A percentile compares a stretch with the other conserved stretches of the same genome.
phyloP scores from a whole-genome alignment of 2,888 invertebrate genomes.

The Dugesia japonica region DNA sequence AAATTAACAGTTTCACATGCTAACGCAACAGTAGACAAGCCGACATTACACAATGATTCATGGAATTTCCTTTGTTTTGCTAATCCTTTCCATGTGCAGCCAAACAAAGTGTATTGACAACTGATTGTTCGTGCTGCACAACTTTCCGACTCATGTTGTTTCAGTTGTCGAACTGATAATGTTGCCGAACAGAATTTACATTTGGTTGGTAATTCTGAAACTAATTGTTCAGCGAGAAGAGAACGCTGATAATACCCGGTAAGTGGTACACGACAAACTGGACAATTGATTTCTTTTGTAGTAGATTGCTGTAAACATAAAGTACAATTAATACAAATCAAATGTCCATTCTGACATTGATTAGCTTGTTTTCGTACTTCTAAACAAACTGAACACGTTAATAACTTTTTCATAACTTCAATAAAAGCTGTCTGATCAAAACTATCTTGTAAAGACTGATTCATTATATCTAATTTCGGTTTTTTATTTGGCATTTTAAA shows the following conservation, averaged over 20 bases:
- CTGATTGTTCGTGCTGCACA: background rate
- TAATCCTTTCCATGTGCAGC: slow-evolving; percentile 16
- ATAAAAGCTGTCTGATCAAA: slow-evolving; percentile 20
- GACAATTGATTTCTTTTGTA: slow-evolving; percentile 6
- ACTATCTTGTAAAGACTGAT: background rate
- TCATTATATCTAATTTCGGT: background rate
- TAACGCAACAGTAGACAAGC: background rate
- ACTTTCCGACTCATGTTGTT: background rate
- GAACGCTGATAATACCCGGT: slow-evolving; percentile 3
- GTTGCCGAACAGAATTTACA: slow-evolving; percentile 17
- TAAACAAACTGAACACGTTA: slow-evolving; percentile 23
- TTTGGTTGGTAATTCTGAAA: slow-evolving; percentile 8
- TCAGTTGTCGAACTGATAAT: slow-evolving; percentile 1
- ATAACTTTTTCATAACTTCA: background rate
- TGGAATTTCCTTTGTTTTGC: background rate
- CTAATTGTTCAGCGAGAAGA: slow-evolving; percentile 26
- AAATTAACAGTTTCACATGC: background rate
- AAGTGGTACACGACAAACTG: slow-evolving; percentile 1
- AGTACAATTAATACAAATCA: slow-evolving; percentile 25
- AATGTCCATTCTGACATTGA: slow-evolving; percentile 29
- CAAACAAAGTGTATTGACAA: slow-evolving; percentile 22
- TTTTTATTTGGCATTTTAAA: background rate
- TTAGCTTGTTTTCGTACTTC: background rate
- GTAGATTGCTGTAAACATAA: background rate
- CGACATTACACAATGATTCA: background rate